phyloP scores from a whole-genome alignment of 2,888 invertebrate genomes.

The Osmoderma eremita region DNA sequence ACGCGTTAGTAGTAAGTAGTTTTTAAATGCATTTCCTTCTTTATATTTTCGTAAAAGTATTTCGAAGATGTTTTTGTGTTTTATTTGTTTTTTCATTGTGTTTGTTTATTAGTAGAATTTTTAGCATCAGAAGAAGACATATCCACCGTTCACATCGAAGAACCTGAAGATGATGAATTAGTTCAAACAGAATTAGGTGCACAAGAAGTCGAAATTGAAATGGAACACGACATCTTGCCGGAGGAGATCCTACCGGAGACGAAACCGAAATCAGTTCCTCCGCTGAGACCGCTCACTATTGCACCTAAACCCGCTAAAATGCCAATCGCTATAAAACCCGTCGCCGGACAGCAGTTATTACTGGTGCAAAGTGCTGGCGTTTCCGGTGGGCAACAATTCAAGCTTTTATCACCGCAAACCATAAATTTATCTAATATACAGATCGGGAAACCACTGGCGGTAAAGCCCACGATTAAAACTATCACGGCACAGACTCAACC shows the following conservation, averaged over 20 bases:
- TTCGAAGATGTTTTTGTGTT: not conserved
- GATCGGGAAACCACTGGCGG: conserved; percentile 57
- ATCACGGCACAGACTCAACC: conserved; percentile 56
- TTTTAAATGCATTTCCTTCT: no score
- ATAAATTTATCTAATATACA: conserved; percentile 59
- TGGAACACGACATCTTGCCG: conserved; percentile 54
- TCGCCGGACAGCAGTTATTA: conserved; percentile 64
- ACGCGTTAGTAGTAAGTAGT: no score
- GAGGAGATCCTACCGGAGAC: conserved; percentile 56
- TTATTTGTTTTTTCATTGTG: conserved; percentile 5
- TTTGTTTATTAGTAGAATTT: conserved; percentile 29
- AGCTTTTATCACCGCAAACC: conserved; percentile 60
- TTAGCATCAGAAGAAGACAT: conserved; percentile 42
- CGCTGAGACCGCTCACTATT: conserved; percentile 64
- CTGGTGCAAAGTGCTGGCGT: conserved; percentile 61
- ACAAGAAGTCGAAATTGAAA: conserved; percentile 59
- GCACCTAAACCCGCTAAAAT: conserved; percentile 65
- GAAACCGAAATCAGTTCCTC: conserved; percentile 55
- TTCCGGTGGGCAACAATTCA: conserved; percentile 58
- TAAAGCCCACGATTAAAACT: conserved; percentile 55
- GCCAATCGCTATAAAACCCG: conserved; percentile 59
- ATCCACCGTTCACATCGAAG: conserved; percentile 38
- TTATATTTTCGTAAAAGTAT: no score
- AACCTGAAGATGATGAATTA: conserved; percentile 54
- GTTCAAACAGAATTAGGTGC: conserved; percentile 56